Conservation (phyloP, 1,140 invertebrate genomes). For the Goniozus legneri region DNA sequence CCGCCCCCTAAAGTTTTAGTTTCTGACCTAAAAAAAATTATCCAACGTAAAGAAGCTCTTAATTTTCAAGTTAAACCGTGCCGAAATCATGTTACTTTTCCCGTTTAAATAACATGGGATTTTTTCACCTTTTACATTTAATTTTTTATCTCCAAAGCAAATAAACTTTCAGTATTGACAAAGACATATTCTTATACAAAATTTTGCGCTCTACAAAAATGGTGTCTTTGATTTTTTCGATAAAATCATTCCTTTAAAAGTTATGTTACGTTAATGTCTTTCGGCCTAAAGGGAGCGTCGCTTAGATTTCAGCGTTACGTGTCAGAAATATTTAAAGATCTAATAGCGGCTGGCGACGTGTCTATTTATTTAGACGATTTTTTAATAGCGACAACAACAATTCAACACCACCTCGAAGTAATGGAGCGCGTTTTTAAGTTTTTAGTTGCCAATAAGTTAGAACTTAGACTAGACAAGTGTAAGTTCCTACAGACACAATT, state of each 20-base stretch:
- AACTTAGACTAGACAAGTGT: not conserved
- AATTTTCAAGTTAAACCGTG: conserved; percentile 9
- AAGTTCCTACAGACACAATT: not conserved
- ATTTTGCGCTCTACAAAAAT: conserved; percentile 3
- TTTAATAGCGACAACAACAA: conserved; percentile 10
- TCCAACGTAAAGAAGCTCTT: conserved; percentile 5
- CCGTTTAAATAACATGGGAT: conserved; percentile 11
- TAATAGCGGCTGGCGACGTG: conserved; percentile 6
- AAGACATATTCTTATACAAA: not conserved
- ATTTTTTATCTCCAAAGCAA: conserved; percentile 9
- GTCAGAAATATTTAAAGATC: conserved; percentile 29
- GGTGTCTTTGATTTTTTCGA: not conserved
- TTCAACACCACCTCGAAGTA: conserved; percentile 14
- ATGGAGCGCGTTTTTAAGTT: not conserved
- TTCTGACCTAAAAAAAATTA: conserved; percentile 10
- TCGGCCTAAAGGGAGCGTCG: conserved; percentile 40
- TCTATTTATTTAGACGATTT: conserved; percentile 20
- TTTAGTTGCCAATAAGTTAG: not conserved
- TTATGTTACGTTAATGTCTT: conserved; percentile 25
- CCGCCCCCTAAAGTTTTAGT: conserved; percentile 12
- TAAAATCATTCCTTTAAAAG: not conserved
- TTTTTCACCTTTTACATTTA: conserved; percentile 7
- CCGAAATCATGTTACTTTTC: conserved; percentile 9
- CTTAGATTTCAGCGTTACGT: conserved; percentile 44
- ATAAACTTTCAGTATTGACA: not conserved